phyloP scores from a whole-genome alignment of 2,113 vertebrate genomes.

The Gymnogyps californianus region DNA sequence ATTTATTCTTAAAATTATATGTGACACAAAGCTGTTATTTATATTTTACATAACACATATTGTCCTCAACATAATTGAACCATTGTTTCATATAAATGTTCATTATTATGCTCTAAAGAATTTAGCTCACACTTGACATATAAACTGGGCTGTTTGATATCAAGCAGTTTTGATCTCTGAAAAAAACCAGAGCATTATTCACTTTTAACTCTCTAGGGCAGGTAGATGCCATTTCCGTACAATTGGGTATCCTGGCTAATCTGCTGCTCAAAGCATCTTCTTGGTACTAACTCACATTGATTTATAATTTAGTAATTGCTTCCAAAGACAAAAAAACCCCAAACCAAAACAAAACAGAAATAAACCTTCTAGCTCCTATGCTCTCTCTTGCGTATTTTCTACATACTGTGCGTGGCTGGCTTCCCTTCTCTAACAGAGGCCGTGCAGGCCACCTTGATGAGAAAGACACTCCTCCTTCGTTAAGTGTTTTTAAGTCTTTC shows the following conservation, averaged over 20 bases:
- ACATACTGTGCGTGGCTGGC: fast-evolving
- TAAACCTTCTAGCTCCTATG: not conserved
- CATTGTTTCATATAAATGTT: not conserved
- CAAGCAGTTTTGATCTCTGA: not conserved
- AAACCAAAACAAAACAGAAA: not conserved
- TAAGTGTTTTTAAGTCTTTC: not conserved
- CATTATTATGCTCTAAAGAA: not conserved
- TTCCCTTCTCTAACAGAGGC: not conserved
- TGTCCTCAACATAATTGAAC: not conserved
- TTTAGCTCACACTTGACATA: not conserved
- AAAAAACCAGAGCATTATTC: not conserved
- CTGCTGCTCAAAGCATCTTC: not conserved
- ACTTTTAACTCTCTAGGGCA: not conserved
- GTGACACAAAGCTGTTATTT: not conserved
- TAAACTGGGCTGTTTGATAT: not conserved
- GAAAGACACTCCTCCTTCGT: not conserved
- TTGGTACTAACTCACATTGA: not conserved
- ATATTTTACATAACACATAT: not conserved
- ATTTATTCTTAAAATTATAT: slow-evolving; percentile 2
- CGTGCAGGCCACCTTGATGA: not conserved
- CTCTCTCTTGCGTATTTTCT: not conserved
- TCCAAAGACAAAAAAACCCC: not conserved
- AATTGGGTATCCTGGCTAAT: not conserved
- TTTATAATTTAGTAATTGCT: not conserved
- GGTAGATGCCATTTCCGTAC: not conserved